These are phyloP conservation scores for Oncorhynchus mykiss DNA, from an alignment of 2,113 vertebrate species.

Conservation along the genomic window DNA sequence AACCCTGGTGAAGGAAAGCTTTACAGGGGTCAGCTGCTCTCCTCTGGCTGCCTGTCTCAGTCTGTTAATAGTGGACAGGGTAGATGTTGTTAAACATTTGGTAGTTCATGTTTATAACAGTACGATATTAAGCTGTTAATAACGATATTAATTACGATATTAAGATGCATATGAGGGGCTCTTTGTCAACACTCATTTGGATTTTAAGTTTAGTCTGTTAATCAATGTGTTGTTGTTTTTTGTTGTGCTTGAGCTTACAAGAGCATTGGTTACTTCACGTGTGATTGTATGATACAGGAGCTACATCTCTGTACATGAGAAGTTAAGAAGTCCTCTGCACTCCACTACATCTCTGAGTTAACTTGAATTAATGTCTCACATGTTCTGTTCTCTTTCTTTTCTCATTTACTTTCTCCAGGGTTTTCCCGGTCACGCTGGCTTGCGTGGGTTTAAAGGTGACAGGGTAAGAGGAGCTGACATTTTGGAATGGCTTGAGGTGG, in stretches of 20 bases:
- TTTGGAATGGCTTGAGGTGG: neutral
- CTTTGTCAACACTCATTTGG: neutral
- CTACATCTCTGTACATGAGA: too few species aligned
- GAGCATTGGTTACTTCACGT: too few species aligned
- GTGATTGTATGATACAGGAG: too few species aligned
- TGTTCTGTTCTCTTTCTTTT: constrained; percentile 1
- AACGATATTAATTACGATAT: too few species aligned
- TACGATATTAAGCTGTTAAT: neutral
- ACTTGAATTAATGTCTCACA: neutral
- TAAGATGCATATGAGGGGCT: neutral
- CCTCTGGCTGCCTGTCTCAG: neutral
- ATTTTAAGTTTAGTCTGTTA: neutral
- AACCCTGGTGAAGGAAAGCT: too few species aligned
- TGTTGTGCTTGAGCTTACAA: too few species aligned
- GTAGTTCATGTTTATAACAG: neutral
- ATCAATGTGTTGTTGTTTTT: neutral
- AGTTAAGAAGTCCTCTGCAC: neutral
- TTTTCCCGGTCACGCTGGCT: constrained; percentile 76
- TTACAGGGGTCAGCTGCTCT: neutral
- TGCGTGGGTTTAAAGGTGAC: constrained; percentile 82
- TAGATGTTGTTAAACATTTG: neutral
- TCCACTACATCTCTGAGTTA: neutral
- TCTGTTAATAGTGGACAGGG: neutral
- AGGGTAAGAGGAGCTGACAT: constrained; percentile 71
- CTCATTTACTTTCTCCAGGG: constrained; percentile 68